Conservation (phyloP, 2,888 invertebrate genomes). For the Orthonychiurus folsomi region DNA sequence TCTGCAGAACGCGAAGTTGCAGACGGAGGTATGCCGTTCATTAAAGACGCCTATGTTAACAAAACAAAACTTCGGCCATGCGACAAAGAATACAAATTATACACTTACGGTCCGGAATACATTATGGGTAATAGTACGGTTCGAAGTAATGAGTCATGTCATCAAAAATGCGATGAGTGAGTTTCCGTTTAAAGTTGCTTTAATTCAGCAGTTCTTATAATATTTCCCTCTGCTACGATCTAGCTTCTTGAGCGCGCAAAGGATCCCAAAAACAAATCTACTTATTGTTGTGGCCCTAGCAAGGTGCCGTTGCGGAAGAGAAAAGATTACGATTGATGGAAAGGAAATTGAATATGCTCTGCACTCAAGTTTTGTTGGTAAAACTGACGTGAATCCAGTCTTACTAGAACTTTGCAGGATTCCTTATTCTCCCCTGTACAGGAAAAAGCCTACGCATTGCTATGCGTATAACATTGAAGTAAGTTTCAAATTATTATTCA, state of each 20-base stretch:
- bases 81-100: conserved; percentile 67
- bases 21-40: conserved; percentile 21
- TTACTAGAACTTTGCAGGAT: conserved; percentile 29
- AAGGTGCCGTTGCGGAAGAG: conserved; percentile 28
- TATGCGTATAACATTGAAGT: conserved; percentile 1
- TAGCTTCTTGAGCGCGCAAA: conserved; percentile 85
- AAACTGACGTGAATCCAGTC: conserved; percentile 17
- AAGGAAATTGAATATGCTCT: conserved; percentile 7
- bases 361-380: conserved; percentile 2
- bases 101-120: conserved; percentile 51
- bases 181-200: neutral
- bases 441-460: conserved; percentile 20
- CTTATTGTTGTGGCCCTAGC: conserved; percentile 73
- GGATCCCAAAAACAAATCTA: conserved; percentile 80
- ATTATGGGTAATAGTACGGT: conserved; percentile 76
- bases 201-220: neutral
- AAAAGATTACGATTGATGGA: neutral
- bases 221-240: conserved; percentile 45
- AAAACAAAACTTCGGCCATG: conserved; percentile 72
- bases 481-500: conserved; percentile 3
- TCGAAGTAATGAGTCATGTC: conserved; percentile 50
- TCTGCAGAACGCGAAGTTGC: neutral
- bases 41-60: conserved; percentile 44
- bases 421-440: conserved; percentile 28
- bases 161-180: conserved; percentile 10